phyloP scores from a whole-genome alignment of 2,888 invertebrate species.

The Dryadula phaetusa region DNA sequence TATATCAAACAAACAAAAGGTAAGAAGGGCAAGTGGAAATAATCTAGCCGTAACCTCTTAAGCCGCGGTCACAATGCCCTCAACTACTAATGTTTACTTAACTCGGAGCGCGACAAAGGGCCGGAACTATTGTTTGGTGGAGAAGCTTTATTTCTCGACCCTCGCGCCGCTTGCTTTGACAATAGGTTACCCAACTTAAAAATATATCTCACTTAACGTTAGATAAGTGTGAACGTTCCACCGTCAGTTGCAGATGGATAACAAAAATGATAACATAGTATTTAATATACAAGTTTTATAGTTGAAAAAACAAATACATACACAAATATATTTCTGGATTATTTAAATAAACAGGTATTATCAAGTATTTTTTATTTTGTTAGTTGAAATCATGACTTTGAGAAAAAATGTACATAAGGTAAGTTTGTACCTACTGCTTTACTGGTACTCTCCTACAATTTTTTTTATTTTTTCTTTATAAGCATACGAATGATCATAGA shows the following conservation, averaged over 20 bases:
- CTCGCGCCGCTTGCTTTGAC: slow-evolving; percentile 73
- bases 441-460: no score
- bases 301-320: no score
- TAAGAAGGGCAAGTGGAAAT: slow-evolving; percentile 73
- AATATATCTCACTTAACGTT: slow-evolving; percentile 73
- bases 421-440: no score
- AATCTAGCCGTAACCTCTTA: slow-evolving; percentile 75
- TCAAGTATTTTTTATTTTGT: no score
- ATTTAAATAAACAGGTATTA: no score
- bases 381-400: no score
- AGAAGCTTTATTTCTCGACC: slow-evolving; percentile 83
- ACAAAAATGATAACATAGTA: background rate
- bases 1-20: slow-evolving; percentile 75
- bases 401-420: no score
- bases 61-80: slow-evolving; percentile 68
- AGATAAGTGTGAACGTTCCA: slow-evolving; percentile 54
- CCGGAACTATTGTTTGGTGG: slow-evolving; percentile 85
- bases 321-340: no score
- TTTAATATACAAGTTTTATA: no score
- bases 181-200: slow-evolving; percentile 84
- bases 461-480: no score
- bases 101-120: slow-evolving; percentile 80
- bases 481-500: background rate
- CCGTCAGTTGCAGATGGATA: slow-evolving; percentile 3
- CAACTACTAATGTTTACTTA: slow-evolving; percentile 84